phyloP scores from a whole-genome alignment of 2,113 vertebrate species.

The Sander vitreus region DNA sequence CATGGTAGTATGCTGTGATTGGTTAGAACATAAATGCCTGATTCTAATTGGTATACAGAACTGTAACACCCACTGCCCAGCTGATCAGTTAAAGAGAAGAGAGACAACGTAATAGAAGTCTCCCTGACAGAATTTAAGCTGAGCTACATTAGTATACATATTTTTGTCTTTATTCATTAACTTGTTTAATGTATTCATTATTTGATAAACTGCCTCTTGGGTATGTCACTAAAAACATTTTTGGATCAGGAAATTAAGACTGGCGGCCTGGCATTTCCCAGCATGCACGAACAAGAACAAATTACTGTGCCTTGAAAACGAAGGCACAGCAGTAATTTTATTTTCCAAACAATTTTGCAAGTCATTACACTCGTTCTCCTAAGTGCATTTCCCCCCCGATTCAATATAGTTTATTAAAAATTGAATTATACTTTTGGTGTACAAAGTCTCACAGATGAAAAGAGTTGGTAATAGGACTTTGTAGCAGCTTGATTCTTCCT shows the following conservation, averaged over 20 bases:
- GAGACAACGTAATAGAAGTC: too few species aligned
- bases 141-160: background rate
- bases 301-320: conserved; percentile 24
- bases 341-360: conserved; percentile 7
- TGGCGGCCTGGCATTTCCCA: conserved; percentile 10
- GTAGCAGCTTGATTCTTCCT: conserved; percentile 3
- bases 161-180: background rate
- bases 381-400: background rate
- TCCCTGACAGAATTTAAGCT: too few species aligned
- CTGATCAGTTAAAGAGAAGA: too few species aligned
- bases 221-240: background rate
- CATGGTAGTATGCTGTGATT: too few species aligned
- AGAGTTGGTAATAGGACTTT: background rate
- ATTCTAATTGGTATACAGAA: too few species aligned
- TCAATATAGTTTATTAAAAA: background rate
- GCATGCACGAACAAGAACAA: conserved; percentile 7
- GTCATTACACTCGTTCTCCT: background rate
- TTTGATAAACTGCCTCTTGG: background rate
- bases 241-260: conserved; percentile 34
- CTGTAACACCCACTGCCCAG: too few species aligned
- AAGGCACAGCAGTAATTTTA: conserved; percentile 29
- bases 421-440: background rate
- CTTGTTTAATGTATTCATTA: background rate
- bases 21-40: too few species aligned
- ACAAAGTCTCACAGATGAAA: conserved; percentile 1